Evolutionary conservation across 53 echinoderm and acorn worm genomes (phyloP).

Genomic region (Stichopus horrens): DNA sequence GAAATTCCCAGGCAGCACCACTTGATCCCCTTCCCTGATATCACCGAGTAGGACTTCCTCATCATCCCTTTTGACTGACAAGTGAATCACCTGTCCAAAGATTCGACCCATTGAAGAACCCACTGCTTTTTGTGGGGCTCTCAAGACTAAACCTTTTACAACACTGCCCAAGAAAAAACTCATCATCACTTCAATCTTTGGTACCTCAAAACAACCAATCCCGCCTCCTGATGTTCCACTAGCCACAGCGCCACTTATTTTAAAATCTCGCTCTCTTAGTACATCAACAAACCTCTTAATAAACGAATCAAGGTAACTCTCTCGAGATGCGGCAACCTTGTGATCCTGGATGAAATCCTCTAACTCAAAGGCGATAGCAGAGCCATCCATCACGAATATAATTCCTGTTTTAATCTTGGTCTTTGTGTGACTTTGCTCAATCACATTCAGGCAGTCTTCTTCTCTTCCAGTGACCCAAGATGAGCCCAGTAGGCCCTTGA

Average conservation of each 20-base stretch:
- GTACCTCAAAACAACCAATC: conserved; percentile 18
- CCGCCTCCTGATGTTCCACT: conserved; percentile 8
- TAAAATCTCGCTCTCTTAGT: background rate
- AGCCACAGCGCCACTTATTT: conserved; percentile 23
- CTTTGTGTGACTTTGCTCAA: conserved; percentile 17
- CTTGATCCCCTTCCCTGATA: conserved; percentile 54
- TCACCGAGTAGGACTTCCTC: conserved; percentile 16
- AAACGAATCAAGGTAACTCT: conserved; percentile 7
- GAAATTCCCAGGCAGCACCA: conserved; percentile 51
- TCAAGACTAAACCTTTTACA: background rate
- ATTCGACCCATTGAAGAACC: conserved; percentile 11
- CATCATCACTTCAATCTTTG: background rate
- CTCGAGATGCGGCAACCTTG: background rate
- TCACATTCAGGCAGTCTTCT: conserved; percentile 12
- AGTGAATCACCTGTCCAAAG: conserved; percentile 38
- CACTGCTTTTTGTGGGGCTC: conserved; percentile 23
- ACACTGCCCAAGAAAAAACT: conserved; percentile 31
- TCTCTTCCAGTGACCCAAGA: conserved; percentile 29
- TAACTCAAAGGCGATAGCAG: conserved; percentile 11
- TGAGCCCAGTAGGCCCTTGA: conserved; percentile 6
- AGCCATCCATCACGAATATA: conserved; percentile 22
- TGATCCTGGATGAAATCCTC: conserved; percentile 4
- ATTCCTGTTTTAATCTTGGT: conserved; percentile 16
- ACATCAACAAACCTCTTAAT: conserved; percentile 1
- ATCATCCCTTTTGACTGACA: conserved; percentile 26